Conservation (phyloP, 2,888 invertebrate species). For the Ernsta delagoae region DNA sequence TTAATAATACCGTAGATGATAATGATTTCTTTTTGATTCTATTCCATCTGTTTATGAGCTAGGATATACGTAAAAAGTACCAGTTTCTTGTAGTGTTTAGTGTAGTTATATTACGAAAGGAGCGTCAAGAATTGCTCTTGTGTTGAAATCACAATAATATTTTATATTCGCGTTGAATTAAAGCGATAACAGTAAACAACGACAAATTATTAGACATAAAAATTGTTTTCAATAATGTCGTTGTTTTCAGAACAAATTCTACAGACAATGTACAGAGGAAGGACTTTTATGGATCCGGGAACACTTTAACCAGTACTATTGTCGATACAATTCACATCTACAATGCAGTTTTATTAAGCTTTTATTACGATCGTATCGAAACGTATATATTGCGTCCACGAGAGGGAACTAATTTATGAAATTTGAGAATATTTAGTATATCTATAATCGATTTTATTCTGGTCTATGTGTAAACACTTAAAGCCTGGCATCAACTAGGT, state of each 20-base stretch:
- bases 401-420: neutral
- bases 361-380: constrained; percentile 20
- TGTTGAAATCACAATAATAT: too few relatives aligned
- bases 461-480: too few relatives aligned
- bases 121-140: too few relatives aligned
- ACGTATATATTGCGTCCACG: neutral
- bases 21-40: too few relatives aligned
- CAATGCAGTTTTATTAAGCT: constrained; percentile 19
- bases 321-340: constrained; percentile 10
- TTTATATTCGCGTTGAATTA: neutral
- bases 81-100: too few relatives aligned
- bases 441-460: too few relatives aligned
- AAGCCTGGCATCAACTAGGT: too few relatives aligned
- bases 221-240: neutral
- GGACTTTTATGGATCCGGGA: constrained; percentile 21
- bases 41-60: too few relatives aligned
- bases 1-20: too few relatives aligned
- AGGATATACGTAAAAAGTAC: too few relatives aligned
- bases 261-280: neutral
- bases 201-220: neutral
- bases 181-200: neutral
- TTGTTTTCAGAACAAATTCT: constrained; percentile 17
- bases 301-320: constrained; percentile 17
- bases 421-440: too few relatives aligned
- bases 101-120: too few relatives aligned